These are phyloP conservation scores for Dynastes maya DNA, from an alignment of 2,888 invertebrate species.

Conservation along the genomic window DNA sequence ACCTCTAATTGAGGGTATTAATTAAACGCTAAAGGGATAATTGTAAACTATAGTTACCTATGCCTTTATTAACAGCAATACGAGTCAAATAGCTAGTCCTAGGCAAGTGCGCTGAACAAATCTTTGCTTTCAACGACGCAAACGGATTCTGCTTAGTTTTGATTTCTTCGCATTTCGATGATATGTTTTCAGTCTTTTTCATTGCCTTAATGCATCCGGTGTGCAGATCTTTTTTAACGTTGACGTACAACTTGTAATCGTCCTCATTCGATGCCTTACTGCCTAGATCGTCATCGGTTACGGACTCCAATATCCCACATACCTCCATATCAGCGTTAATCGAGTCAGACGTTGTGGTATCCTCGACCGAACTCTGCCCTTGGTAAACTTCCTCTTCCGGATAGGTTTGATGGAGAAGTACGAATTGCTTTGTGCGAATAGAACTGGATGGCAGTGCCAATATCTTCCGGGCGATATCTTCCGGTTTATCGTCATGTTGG, in stretches of 20 bases:
- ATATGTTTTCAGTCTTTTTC: slow-evolving; percentile 68
- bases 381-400: slow-evolving; percentile 68
- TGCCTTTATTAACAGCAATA: slow-evolving; percentile 69
- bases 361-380: slow-evolving; percentile 71
- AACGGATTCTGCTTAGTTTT: slow-evolving; percentile 67
- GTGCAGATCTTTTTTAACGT: slow-evolving; percentile 52
- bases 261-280: slow-evolving; percentile 62
- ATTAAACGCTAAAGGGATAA: too few relatives aligned
- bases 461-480: slow-evolving; percentile 69
- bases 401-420: slow-evolving; percentile 65
- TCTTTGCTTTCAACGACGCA: slow-evolving; percentile 68
- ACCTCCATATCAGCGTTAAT: slow-evolving; percentile 72
- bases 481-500: slow-evolving; percentile 72
- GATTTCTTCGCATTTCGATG: slow-evolving; percentile 65
- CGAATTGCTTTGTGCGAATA: slow-evolving; percentile 65
- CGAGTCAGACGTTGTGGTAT: slow-evolving; percentile 71
- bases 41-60: slow-evolving; percentile 61
- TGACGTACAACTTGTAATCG: slow-evolving; percentile 55
- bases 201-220: slow-evolving; percentile 51
- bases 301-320: slow-evolving; percentile 69
- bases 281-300: slow-evolving; percentile 64
- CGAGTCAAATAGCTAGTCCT: slow-evolving; percentile 68
- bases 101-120: slow-evolving; percentile 70
- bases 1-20: too few relatives aligned
- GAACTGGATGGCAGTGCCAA: slow-evolving; percentile 68